Conservation (phyloP, 2,113 vertebrate genomes). For the Cheirogaleus medius region DNA sequence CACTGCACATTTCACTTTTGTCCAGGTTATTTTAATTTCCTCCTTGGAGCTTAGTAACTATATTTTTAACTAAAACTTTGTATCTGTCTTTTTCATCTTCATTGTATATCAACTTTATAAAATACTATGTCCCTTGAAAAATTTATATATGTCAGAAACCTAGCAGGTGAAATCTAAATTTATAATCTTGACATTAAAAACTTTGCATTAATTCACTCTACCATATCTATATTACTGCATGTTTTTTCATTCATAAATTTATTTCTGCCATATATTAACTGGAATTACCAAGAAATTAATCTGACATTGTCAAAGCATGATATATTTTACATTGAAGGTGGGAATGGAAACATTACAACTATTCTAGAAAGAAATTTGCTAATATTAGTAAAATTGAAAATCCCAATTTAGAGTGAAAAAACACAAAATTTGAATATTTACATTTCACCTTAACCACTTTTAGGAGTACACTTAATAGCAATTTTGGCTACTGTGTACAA, state of each 20-base stretch:
- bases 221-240: neutral
- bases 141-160: neutral
- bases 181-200: neutral
- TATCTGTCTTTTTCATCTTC: neutral
- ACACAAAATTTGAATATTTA: neutral
- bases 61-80: neutral
- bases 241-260: neutral
- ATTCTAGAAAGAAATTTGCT: neutral
- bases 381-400: neutral
- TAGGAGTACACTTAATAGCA: neutral
- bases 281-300: neutral
- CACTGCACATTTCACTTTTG: neutral
- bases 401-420: no score
- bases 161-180: neutral
- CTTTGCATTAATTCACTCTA: neutral
- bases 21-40: neutral
- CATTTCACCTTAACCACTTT: neutral
- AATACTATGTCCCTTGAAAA: neutral
- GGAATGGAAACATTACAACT: neutral
- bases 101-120: neutral
- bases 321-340: neutral
- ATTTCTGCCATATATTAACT: neutral
- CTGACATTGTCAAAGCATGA: neutral
- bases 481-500: neutral
- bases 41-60: neutral